These are phyloP conservation scores for Andrena camellia DNA, from an alignment of 2,888 invertebrate species.

Conservation along the genomic window DNA sequence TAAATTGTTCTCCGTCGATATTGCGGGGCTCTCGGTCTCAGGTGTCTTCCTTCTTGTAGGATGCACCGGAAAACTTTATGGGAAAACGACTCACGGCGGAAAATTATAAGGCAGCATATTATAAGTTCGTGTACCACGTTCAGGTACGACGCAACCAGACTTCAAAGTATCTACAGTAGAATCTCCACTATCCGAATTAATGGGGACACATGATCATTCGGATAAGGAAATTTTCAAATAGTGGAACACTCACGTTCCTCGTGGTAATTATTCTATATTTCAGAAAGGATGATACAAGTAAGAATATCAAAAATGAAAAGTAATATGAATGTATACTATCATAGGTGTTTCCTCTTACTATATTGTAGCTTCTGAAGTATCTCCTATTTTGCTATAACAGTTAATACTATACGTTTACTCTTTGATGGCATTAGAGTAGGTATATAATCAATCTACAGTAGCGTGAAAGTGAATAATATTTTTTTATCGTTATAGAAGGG, in stretches of 20 bases:
- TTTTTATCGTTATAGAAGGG: no score
- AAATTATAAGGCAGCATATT: slow-evolving; percentile 46
- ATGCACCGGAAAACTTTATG: slow-evolving; percentile 26
- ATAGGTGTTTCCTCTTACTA: no score
- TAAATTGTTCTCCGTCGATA: slow-evolving; percentile 4
- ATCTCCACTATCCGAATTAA: slow-evolving; percentile 45
- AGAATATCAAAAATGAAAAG: no score
- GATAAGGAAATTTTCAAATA: neutral
- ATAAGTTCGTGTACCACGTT: slow-evolving; percentile 12
- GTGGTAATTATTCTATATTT: no score
- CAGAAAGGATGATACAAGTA: no score
- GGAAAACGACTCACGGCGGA: slow-evolving; percentile 13
- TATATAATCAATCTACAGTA: no score
- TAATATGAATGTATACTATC: no score
- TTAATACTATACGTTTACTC: no score
- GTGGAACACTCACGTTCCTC: neutral
- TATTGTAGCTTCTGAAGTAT: no score
- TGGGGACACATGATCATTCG: slow-evolving; percentile 17
- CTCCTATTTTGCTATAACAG: no score
- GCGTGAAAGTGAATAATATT: no score
- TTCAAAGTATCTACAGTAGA: slow-evolving; percentile 28
- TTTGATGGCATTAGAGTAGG: no score
- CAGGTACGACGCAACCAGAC: slow-evolving; percentile 10
- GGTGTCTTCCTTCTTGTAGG: slow-evolving; percentile 29
- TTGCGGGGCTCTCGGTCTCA: slow-evolving; percentile 27